Percentiles rank a stretch among this genome's conserved stretches.
phyloP scores from a whole-genome alignment of 1,140 invertebrate genomes.

The Drosophila lacertosa region DNA sequence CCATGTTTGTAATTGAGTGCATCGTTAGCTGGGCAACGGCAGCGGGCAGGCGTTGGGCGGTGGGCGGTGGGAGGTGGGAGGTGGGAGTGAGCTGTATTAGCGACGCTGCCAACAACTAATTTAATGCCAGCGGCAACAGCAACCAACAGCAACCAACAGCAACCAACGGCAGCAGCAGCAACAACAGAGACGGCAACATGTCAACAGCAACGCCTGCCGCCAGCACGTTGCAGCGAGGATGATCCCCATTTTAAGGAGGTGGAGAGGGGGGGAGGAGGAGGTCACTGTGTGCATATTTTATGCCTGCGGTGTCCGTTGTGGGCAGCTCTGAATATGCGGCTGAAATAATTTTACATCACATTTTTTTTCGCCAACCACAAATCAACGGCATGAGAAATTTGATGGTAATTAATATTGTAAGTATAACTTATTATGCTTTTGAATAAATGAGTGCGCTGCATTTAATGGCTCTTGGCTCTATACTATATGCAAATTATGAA shows the following conservation, averaged over 20 bases:
- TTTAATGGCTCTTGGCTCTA: constrained; percentile 41
- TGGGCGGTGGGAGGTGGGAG: no score
- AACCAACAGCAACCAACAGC: constrained; percentile 22
- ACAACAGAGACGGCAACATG: constrained; percentile 67
- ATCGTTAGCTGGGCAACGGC: constrained; percentile 63
- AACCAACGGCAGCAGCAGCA: constrained; percentile 7
- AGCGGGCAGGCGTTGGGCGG: no score
- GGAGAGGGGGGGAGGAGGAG: neutral
- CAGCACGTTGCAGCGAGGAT: constrained; percentile 39
- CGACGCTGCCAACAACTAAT: constrained; percentile 77
- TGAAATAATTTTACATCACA: constrained; percentile 76
- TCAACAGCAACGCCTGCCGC: constrained; percentile 75
- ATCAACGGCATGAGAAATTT: constrained; percentile 79
- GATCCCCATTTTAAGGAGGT: constrained; percentile 16
- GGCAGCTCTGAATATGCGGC: constrained; percentile 65
- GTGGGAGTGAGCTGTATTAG: constrained; percentile 47
- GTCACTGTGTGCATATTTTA: constrained; percentile 65
- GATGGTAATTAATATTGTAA: constrained; percentile 81
- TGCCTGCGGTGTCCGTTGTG: constrained; percentile 67
- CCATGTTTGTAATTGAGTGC: constrained; percentile 72
- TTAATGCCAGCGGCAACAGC: constrained; percentile 67
- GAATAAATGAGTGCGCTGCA: constrained; percentile 44
- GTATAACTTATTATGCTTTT: constrained; percentile 48
- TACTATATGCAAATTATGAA: constrained; percentile 35
- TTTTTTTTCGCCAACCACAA: constrained; percentile 65